These are phyloP conservation scores for Bovichtus diacanthus DNA, from an alignment of 2,797 vertebrate genomes.

Conservation along the genomic window DNA sequence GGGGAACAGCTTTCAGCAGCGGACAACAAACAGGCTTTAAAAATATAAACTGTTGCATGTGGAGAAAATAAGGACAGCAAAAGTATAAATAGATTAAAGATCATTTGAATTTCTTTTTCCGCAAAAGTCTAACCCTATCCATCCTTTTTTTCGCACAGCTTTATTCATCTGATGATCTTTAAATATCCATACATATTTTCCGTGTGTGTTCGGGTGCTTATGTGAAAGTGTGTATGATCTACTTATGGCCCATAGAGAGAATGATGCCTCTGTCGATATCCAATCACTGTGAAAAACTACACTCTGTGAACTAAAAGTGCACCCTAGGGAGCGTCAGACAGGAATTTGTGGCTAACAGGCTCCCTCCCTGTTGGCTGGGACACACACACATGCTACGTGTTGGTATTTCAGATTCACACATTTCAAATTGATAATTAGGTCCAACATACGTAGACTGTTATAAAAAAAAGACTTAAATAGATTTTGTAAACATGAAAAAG, in stretches of 20 bases:
- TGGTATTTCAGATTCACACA: neutral
- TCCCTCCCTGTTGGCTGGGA: conserved; percentile 33
- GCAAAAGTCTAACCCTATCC: neutral
- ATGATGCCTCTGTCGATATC: conserved; percentile 75
- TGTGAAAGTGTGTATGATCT: conserved; percentile 35
- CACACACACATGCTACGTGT: neutral
- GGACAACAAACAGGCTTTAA: conserved; percentile 27
- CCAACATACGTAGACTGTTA: neutral
- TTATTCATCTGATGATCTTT: conserved; percentile 7
- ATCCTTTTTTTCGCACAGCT: neutral
- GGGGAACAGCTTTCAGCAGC: conserved; percentile 38
- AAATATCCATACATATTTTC: conserved; percentile 25
- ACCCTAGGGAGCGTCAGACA: conserved; percentile 55
- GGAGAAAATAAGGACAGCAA: neutral
- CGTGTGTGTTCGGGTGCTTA: neutral
- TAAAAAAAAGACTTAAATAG: neutral
- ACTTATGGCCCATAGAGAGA: conserved; percentile 53
- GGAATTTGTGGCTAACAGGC: conserved; percentile 66
- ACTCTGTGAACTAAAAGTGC: conserved; percentile 56
- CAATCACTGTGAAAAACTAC: conserved; percentile 71
- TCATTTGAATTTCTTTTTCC: neutral
- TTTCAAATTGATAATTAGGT: neutral
- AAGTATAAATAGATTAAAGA: neutral
- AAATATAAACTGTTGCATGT: conserved; percentile 42
- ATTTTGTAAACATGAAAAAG: conserved; percentile 2